Percentiles rank a stretch among this genome's conserved stretches.
These are phyloP conservation scores for Mixornis gularis DNA, from an alignment of 2,113 vertebrate genomes.

Conservation along the genomic window DNA sequence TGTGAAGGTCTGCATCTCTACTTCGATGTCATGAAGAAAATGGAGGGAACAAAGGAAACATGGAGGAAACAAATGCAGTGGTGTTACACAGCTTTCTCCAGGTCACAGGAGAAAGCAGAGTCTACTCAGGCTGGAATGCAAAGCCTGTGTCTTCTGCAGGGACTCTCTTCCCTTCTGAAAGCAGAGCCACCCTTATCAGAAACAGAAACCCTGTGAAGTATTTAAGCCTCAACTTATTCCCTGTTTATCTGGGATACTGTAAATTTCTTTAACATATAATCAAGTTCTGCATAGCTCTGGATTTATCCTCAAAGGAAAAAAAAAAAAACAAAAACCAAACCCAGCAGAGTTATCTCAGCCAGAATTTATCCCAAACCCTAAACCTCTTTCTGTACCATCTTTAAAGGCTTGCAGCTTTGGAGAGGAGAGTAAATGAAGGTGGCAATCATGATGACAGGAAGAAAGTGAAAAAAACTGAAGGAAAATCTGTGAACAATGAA, in stretches of 20 bases:
- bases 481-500: not conserved
- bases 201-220: not conserved
- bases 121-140: not conserved
- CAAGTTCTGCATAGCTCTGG: not conserved
- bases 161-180: not conserved
- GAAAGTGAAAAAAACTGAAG: not conserved
- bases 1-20: not conserved
- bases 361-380: not conserved
- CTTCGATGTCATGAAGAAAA: not conserved
- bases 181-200: not conserved
- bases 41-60: not conserved
- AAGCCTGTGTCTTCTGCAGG: not conserved
- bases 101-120: not conserved
- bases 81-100: not conserved
- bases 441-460: not conserved
- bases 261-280: not conserved
- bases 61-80: not conserved
- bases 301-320: not conserved
- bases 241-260: not conserved
- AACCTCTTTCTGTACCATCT: not conserved
- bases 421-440: not conserved
- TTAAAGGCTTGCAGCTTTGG: not conserved
- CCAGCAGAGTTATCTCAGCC: not conserved
- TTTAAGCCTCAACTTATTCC: not conserved
- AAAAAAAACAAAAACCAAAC: not conserved